phyloP scores from a whole-genome alignment of 2,113 vertebrate genomes.

The Rallus limicola region DNA sequence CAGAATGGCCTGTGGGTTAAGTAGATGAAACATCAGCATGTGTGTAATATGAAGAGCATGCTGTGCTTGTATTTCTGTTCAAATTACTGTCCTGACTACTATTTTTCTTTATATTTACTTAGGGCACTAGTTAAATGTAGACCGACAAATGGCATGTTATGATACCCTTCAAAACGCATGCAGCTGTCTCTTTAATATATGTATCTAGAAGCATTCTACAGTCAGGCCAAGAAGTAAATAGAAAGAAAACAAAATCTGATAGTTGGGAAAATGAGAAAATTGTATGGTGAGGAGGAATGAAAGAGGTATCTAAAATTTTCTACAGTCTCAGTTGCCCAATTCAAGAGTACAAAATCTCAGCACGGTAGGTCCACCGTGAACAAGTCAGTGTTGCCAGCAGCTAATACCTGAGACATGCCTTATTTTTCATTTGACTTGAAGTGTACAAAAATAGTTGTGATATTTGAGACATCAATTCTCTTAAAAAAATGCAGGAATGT shows the following conservation, averaged over 20 bases:
- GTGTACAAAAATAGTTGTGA: background rate
- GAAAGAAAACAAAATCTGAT: background rate
- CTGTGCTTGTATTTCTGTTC: constrained; percentile 33
- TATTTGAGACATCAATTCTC: background rate
- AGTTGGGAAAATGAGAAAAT: background rate
- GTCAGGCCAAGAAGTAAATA: background rate
- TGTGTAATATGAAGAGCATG: constrained; percentile 11
- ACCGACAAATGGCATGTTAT: background rate
- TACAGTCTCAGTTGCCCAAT: background rate
- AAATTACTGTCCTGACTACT: constrained; percentile 40
- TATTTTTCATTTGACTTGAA: background rate
- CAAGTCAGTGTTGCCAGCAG: background rate
- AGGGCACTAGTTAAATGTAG: background rate
- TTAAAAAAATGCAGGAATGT: background rate
- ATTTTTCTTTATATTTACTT: background rate
- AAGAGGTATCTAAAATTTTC: background rate
- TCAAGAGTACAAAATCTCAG: background rate
- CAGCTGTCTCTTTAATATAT: background rate
- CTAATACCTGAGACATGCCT: background rate
- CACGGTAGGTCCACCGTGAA: background rate
- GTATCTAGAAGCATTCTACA: background rate
- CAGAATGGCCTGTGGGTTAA: constrained; percentile 36
- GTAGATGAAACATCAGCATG: constrained; percentile 19
- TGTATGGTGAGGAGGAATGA: background rate
- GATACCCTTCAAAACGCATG: background rate